Base-by-base conservation (phyloP, 1,140 invertebrate species). In the Drosophila simulans region DNA sequence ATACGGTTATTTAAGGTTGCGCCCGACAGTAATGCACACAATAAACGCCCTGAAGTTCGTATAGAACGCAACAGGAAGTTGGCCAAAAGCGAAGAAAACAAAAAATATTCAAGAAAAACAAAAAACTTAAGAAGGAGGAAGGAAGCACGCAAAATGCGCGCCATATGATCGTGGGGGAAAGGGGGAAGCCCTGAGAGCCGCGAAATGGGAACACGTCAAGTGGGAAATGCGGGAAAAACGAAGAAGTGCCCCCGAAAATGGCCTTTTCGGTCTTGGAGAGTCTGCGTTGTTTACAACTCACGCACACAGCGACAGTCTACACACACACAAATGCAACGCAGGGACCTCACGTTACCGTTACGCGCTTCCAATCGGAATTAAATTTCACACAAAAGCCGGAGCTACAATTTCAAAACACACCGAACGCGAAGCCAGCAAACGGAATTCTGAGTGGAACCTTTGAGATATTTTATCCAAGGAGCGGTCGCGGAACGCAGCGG, bases 191-290 rank as follows among this genome's bases (percentile, higher is more conserved):
- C 15, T 17, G 73, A 46, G 60, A 56, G 75, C 82, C 60, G 70
- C 75, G 66, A 83, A 88, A 88, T 88, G 83, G 76, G 83, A 88
- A 68, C 84, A 88, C 84, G 76, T 54, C 83, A 89, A 88, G 84
- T 89, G 83, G 84, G 76, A 80, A 89, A 89, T 65, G 75, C 70
- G 71, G 66, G 75, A 43, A 57, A 57, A 49, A 54, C 53, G 58
- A 48, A 20, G 34, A 31, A 70, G 25, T 39, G 35, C 17, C 55
- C 43, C 37, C 31, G 27, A 51, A 79, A 56, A 57, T 43, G 37
- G 49, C 37, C 37, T n/a, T 57, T 59, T 51, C 69, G 64, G 43
- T 55, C 53, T 69, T 71, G 34, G 54, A 66, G 82, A 85, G 82
- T 71, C 82, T 85, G 82, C 78, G 78, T 78, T 82, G 68, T 63